Percentiles rank a stretch among this genome's conserved stretches.
Evolutionary conservation across 2,113 vertebrate genomes (phyloP).

Genomic region (Leucopternis melanops): DNA sequence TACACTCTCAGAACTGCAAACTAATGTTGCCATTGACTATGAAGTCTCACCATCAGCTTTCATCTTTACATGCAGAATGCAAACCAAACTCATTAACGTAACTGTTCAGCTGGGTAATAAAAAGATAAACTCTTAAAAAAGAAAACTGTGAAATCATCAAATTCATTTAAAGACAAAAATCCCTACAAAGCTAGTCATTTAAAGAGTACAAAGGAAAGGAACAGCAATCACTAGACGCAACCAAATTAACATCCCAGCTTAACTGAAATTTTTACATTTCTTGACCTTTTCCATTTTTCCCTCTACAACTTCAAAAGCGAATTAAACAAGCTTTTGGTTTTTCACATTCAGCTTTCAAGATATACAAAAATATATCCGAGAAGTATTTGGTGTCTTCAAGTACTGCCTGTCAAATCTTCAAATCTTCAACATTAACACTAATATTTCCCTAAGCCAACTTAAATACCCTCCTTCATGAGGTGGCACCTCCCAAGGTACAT

Average conservation of each 20-base stretch:
- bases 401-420: not conserved
- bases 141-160: not conserved
- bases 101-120: not conserved
- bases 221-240: not conserved
- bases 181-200: constrained; percentile 24
- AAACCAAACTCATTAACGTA: constrained; percentile 29
- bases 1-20: not conserved
- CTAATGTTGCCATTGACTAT: not conserved
- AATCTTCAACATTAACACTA: not conserved
- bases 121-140: not conserved
- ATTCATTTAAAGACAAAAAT: constrained; percentile 42
- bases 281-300: constrained; percentile 31
- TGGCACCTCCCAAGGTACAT: not conserved
- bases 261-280: constrained; percentile 31
- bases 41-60: not conserved
- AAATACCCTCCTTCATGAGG: not conserved
- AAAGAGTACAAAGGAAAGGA: constrained; percentile 1
- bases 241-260: constrained; percentile 19
- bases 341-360: constrained; percentile 23
- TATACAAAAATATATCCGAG: not conserved
- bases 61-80: constrained; percentile 11
- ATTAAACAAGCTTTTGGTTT: constrained; percentile 9
- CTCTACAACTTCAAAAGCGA: constrained; percentile 8
- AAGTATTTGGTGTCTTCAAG: not conserved
- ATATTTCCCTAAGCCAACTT: not conserved